Base-by-base conservation (phyloP, 92 coral and sea anemone genomes). In the Palythoa grandis region DNA sequence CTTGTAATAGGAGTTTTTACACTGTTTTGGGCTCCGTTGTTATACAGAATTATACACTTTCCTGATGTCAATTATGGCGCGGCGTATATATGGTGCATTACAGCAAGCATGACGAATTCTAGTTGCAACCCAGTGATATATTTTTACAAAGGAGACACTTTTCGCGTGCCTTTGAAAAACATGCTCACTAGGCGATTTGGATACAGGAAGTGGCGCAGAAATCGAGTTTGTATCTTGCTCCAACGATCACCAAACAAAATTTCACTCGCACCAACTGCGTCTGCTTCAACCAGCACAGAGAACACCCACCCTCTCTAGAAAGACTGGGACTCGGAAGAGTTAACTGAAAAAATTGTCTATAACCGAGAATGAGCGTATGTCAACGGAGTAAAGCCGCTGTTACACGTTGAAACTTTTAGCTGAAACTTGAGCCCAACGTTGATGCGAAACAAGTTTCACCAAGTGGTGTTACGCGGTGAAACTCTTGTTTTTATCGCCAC, bases 1-100 rank as follows among this genome's bases (percentile, higher is more conserved):
- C 84, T 92, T 22, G 95, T 92, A 16, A 92, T 92, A 6, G 95
- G 95, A 2, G 22, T 88, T 54, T 92, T 92, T 54, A 90, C 93
- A 23, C 16, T 92, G 20, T 92, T 88, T 56, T 92, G 95, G 95
- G 76, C 86, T 8, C 93, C 95, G 6, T 88, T 92, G 50, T 87
- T 86, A 16, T 85, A 80, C 20, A 69, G 87, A 60, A 74, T 92
- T 23, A 90, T 88, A 12, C 76, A 17, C 11, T 88, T 76, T 50
- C 93, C 95, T 9, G 52, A 84, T 8, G 80, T 82, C 48, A 92
- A 92, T 72, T 85, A 85, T 25, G 95, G 95, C 1, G 86, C 92
- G 20, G 93, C 74, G 15, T 92, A 92, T 70, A 86, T 90, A 10
- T 89, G 93, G 83, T 65, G 83, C 6, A 87, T 92, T 2, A 90